Evolutionary conservation across 2,797 vertebrate genomes (phyloP).

Genomic region (Sebastes diaconus): DNA sequence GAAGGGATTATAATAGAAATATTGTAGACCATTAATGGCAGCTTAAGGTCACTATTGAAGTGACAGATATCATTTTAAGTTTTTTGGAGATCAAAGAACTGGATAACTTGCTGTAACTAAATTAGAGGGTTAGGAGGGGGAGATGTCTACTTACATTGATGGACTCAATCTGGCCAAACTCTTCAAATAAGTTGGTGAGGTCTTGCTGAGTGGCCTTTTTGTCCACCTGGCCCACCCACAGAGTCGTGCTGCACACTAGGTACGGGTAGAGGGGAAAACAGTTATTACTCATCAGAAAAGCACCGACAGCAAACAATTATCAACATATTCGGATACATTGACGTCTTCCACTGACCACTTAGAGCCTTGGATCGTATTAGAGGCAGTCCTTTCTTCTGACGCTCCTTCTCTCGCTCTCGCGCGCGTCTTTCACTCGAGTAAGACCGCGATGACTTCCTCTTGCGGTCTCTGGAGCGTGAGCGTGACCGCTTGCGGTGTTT

Average conservation of each 20-base stretch:
- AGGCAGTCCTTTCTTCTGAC: slow-evolving; percentile 97
- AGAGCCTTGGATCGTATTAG: slow-evolving; percentile 94
- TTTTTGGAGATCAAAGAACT: slow-evolving; percentile 7
- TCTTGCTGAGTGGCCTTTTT: slow-evolving; percentile 99
- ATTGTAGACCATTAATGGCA: background rate
- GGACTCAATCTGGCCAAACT: slow-evolving; percentile 98
- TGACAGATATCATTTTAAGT: background rate
- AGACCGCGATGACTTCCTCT: slow-evolving; percentile 94
- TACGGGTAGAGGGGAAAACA: slow-evolving; percentile 9
- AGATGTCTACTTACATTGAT: slow-evolving; percentile 90
- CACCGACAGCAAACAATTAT: background rate
- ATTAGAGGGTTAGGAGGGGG: background rate
- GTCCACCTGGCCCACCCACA: slow-evolving; percentile 99
- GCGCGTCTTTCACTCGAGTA: slow-evolving; percentile 97
- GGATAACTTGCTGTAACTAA: background rate
- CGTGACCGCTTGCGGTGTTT: slow-evolving; percentile 96
- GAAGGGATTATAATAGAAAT: background rate
- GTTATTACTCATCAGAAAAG: background rate
- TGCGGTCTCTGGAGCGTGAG: slow-evolving; percentile 94
- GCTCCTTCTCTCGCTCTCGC: slow-evolving; percentile 94
- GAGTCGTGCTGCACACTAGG: slow-evolving; percentile 96
- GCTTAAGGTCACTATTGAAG: background rate
- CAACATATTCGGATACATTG: background rate
- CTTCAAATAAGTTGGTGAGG: slow-evolving; percentile 98
- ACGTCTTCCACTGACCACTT: slow-evolving; percentile 84